Evolutionary conservation across 1,140 invertebrate genomes (phyloP).

Genomic region (Elymnias hypermnestra): DNA sequence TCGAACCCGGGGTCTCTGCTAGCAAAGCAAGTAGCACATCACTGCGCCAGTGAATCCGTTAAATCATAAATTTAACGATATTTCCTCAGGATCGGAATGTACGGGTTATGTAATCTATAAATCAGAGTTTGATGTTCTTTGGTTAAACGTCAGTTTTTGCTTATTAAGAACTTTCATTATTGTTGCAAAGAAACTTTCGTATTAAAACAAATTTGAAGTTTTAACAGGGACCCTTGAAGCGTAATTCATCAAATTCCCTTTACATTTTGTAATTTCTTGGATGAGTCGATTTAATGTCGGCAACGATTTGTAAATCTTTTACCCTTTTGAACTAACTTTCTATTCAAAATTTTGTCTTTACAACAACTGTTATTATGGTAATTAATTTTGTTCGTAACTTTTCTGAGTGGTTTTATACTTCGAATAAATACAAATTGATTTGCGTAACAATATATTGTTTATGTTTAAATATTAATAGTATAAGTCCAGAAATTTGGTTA

Average conservation of each 20-base stretch:
- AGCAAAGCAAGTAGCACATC: too few relatives aligned
- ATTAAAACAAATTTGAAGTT: slow-evolving; percentile 15
- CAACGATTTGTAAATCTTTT: slow-evolving; percentile 12
- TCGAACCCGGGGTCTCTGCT: too few relatives aligned
- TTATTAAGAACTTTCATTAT: too few relatives aligned
- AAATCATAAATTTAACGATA: too few relatives aligned
- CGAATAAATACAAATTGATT: not conserved
- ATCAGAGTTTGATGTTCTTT: too few relatives aligned
- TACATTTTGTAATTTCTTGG: slow-evolving; percentile 17
- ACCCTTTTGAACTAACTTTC: slow-evolving; percentile 12
- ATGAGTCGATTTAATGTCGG: slow-evolving; percentile 10
- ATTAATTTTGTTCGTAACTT: slow-evolving; percentile 7
- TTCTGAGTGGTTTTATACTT: slow-evolving; percentile 3
- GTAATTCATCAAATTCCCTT: slow-evolving; percentile 15
- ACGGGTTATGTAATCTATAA: too few relatives aligned
- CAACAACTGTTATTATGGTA: slow-evolving; percentile 10
- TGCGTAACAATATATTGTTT: not conserved
- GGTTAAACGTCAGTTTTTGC: too few relatives aligned
- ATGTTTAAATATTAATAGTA: too few relatives aligned
- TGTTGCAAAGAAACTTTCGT: slow-evolving; percentile 3
- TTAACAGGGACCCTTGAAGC: not conserved
- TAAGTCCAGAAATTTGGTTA: too few relatives aligned
- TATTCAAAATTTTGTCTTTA: slow-evolving; percentile 9
- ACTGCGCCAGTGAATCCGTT: too few relatives aligned
- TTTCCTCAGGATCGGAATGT: too few relatives aligned